phyloP scores from a whole-genome alignment of 2,113 vertebrate genomes.

The Bufo gargarizans region DNA sequence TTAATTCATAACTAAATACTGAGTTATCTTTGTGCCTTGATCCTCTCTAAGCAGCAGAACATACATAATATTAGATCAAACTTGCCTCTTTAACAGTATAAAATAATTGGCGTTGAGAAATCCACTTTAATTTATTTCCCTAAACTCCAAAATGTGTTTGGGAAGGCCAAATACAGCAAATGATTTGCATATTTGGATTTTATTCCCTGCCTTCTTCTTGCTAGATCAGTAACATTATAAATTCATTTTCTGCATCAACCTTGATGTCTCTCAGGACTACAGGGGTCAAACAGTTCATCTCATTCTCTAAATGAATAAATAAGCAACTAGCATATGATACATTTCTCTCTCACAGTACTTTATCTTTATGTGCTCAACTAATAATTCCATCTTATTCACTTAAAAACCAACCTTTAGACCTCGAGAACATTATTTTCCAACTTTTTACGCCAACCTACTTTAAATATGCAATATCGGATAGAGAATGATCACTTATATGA shows the following conservation, averaged over 20 bases:
- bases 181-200: not conserved
- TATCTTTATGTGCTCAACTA: not conserved
- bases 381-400: not conserved
- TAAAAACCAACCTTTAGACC: not conserved
- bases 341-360: not conserved
- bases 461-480: not conserved
- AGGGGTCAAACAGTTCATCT: constrained; percentile 11
- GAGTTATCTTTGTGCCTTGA: not conserved
- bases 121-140: not conserved
- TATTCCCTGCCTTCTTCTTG: constrained; percentile 4
- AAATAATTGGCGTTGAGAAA: constrained; percentile 15
- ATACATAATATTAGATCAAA: not conserved
- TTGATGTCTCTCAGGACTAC: not conserved
- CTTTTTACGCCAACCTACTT: not conserved
- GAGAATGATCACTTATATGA: not conserved
- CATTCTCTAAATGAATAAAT: constrained; percentile 29
- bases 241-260: constrained; percentile 13
- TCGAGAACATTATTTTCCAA: not conserved
- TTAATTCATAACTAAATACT: not conserved
- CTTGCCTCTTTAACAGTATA: not conserved
- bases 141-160: constrained; percentile 5
- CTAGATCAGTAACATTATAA: constrained; percentile 16
- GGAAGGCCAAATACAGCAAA: not conserved
- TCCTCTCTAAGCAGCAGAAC: constrained; percentile 20
- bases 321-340: not conserved